Evolutionary conservation across 2,888 invertebrate species (phyloP).

Genomic region (Cerceris ruficornis): DNA sequence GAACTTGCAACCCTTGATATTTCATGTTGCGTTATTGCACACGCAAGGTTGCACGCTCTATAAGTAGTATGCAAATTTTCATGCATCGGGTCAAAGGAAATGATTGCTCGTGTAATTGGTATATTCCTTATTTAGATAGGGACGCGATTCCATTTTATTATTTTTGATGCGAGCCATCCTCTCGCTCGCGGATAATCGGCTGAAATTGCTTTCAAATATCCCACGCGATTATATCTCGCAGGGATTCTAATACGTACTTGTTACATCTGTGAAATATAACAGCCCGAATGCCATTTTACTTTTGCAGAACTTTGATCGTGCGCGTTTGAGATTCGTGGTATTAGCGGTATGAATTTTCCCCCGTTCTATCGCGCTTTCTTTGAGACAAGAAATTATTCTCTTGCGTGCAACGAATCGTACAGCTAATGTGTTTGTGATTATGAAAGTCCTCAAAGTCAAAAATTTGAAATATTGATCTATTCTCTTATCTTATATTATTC

Average conservation of each 20-base stretch:
- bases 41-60: constrained; percentile 43
- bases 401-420: too few species aligned
- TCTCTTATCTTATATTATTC: too few species aligned
- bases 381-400: too few species aligned
- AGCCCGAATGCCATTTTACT: background rate
- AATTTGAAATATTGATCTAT: too few species aligned
- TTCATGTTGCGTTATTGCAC: constrained; percentile 41
- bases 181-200: constrained; percentile 1
- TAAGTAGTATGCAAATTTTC: constrained; percentile 47
- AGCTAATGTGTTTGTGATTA: too few species aligned
- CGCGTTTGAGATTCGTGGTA: background rate
- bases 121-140: constrained; percentile 38
- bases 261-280: background rate
- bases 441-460: too few species aligned
- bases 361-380: too few species aligned
- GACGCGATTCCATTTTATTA: constrained; percentile 35
- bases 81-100: constrained; percentile 38
- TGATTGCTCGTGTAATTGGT: constrained; percentile 38
- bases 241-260: constrained; percentile 1
- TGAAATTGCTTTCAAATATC: constrained; percentile 27
- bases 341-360: background rate
- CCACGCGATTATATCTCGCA: constrained; percentile 29
- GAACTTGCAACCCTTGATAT: constrained; percentile 37
- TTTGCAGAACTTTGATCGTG: background rate
- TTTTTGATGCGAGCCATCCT: constrained; percentile 23